phyloP scores from a whole-genome alignment of 2,888 invertebrate species.

The Congeria kusceri region DNA sequence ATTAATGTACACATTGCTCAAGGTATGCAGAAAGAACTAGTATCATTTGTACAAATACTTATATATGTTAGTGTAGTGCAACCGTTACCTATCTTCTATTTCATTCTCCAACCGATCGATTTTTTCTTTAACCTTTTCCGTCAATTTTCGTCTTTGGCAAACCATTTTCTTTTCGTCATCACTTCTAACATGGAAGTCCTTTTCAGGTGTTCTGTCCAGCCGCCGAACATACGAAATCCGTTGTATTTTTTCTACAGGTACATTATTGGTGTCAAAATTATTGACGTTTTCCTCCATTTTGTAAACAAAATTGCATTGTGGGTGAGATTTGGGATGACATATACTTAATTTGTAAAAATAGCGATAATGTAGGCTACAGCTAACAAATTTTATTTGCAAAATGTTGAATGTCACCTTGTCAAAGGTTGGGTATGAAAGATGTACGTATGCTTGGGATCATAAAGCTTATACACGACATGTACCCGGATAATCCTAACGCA shows the following conservation, averaged over 20 bases:
- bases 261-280: constrained; percentile 8
- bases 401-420: too few relatives aligned
- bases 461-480: too few relatives aligned
- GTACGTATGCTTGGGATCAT: too few relatives aligned
- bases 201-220: constrained; percentile 76
- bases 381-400: neutral
- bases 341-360: too few relatives aligned
- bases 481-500: too few relatives aligned
- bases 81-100: constrained; percentile 75
- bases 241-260: constrained; percentile 7
- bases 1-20: too few relatives aligned
- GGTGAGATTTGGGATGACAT: constrained; percentile 15
- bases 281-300: constrained; percentile 64
- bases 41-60: too few relatives aligned
- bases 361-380: neutral
- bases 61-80: neutral
- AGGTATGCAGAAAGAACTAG: too few relatives aligned
- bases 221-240: constrained; percentile 53
- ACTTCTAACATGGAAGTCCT: constrained; percentile 64
- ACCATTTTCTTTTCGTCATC: constrained; percentile 69
- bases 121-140: constrained; percentile 69
- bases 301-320: constrained; percentile 65
- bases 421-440: too few relatives aligned
- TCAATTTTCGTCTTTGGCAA: constrained; percentile 69
- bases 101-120: constrained; percentile 76